These are phyloP conservation scores for Coptodon rendalli DNA, from an alignment of 2,113 vertebrate species.

Conservation along the genomic window DNA sequence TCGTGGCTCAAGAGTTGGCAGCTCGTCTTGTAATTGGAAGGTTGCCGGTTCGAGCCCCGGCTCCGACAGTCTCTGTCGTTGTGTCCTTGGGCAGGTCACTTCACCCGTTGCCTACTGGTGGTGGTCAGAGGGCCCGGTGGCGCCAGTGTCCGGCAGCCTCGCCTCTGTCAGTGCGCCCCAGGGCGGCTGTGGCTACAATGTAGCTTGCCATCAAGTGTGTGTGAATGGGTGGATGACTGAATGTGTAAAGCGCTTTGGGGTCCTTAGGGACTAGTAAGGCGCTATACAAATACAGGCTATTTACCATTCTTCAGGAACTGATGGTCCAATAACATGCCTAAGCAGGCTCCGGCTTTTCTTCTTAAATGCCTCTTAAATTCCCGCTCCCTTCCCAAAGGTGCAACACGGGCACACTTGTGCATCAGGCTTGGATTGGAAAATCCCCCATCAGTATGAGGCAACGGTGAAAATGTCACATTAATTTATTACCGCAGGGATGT, in stretches of 20 bases:
- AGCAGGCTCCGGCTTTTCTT: neutral
- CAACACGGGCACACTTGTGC: neutral
- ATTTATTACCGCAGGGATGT: slow-evolving; percentile 8
- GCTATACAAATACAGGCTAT: neutral
- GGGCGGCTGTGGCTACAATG: neutral
- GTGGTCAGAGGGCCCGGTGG: neutral
- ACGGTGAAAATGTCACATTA: slow-evolving; percentile 9
- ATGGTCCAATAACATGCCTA: neutral
- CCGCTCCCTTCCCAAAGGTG: neutral
- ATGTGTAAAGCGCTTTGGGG: neutral
- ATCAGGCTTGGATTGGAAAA: neutral
- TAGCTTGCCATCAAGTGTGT: neutral
- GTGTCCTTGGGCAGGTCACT: neutral
- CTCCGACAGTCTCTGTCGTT: neutral
- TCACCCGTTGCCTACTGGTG: neutral
- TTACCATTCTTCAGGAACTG: neutral
- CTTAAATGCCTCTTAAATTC: neutral
- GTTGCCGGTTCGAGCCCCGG: accelerated
- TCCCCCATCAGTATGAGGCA: neutral
- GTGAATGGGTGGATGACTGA: neutral
- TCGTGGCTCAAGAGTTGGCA: neutral
- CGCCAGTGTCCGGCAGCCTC: neutral
- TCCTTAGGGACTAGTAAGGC: neutral
- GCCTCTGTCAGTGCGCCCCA: neutral
- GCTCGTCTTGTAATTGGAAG: neutral